Evolutionary conservation across 2,797 vertebrate genomes (phyloP), one percentile per base, ranked within the genome.

Genomic region (Bryconaethiops microstoma): DNA sequence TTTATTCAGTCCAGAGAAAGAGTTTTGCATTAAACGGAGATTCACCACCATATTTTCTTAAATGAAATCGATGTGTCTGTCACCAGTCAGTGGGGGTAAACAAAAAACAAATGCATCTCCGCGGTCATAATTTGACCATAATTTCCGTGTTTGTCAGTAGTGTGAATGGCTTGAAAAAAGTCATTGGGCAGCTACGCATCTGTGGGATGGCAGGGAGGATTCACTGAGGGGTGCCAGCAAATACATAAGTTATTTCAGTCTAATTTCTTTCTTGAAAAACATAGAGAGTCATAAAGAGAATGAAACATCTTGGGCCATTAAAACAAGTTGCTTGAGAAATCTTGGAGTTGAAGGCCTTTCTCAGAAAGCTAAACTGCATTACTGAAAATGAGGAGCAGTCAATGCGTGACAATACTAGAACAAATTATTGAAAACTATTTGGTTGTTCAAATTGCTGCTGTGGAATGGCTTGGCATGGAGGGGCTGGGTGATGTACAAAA

Each of bases 211-310:
- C 0, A 69, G 40, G 42, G 54, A 45, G 21, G 55, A 59, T 14
- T 42, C 55, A 42, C 35, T n/a, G 6, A 60, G 5, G 29, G 5
- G 29, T n/a, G 52, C 8, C 52, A 73, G 40, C 52, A 73, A 13
- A 73, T 40, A 35, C 19, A 35, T 57, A 25, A 60, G 39, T 60
- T 74, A 74, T 74, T 74, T 74, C 55, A 57, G 17, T 39, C 12
- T 73, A 21, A 73, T 73, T 35, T 73, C 54, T 73, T 73, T 73
- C 21, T 55, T 55, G 52, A 35, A 72, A 72, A 57, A 4, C 16
- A 1, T 71, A 10, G 52, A n/a, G 29, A 54, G 23, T 29, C n/a
- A n/a, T n/a, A n/a, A 52, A 39, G 17, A 8, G 54, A n/a, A 35
- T 23, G 39, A 23, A 42, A 42, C 17, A 40, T 19, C 54, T 23